Conservation (phyloP, 92 coral and sea anemone species). For the Epizoanthus rinbou region DNA sequence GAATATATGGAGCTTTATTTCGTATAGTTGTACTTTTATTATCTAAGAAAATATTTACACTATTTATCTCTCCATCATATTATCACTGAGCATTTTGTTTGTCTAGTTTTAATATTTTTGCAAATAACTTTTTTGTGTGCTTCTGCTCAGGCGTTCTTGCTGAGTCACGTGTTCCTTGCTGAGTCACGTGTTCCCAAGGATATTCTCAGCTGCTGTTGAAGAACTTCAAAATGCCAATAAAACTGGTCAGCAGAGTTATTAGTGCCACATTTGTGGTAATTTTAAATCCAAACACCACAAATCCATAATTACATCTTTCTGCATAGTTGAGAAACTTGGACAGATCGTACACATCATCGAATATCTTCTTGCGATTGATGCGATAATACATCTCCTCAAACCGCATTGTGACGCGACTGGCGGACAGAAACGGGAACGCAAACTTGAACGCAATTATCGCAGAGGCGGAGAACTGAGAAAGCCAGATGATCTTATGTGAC, state of each 20-base stretch:
- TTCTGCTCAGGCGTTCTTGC: too few relatives aligned
- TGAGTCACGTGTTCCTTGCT: too few relatives aligned
- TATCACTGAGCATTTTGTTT: too few relatives aligned
- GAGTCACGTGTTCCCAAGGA: too few relatives aligned
- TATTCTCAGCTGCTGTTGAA: conserved; percentile 19
- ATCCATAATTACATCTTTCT: conserved; percentile 61
- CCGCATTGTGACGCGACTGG: conserved; percentile 59
- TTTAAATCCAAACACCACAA: conserved; percentile 62
- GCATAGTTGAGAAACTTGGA: conserved; percentile 63
- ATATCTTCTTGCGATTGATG: conserved; percentile 55
- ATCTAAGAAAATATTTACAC: too few relatives aligned
- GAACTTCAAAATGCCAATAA: conserved; percentile 57
- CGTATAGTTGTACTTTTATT: too few relatives aligned
- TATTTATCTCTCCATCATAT: too few relatives aligned
- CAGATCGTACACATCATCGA: conserved; percentile 54
- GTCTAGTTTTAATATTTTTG: too few relatives aligned
- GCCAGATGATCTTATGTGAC: conserved; percentile 50
- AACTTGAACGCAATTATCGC: conserved; percentile 62
- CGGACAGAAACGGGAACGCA: conserved; percentile 61
- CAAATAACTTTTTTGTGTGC: too few relatives aligned
- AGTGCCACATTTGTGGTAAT: conserved; percentile 64
- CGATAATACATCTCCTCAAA: conserved; percentile 62
- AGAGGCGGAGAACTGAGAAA: conserved; percentile 55
- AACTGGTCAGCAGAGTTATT: conserved; percentile 51
- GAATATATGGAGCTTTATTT: too few relatives aligned